phyloP scores from a whole-genome alignment of 35 echinoderm and acorn worm species.

The Holothuria glaberrima region DNA sequence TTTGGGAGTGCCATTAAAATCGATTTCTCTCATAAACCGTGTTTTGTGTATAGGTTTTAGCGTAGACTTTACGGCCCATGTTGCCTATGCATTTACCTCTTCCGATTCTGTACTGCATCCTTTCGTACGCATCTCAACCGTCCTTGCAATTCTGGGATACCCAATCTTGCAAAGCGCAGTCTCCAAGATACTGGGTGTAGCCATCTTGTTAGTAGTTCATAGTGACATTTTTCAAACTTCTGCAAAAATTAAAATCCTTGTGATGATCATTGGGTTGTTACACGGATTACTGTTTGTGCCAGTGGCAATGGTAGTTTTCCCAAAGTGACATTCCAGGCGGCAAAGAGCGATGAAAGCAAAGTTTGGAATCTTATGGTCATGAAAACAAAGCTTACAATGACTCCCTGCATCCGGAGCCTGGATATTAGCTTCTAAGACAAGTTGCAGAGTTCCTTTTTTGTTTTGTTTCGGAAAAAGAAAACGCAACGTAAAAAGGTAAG shows the following conservation, averaged over 20 bases:
- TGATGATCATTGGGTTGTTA: constrained; percentile 72
- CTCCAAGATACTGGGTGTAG: constrained; percentile 63
- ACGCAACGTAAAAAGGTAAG: too few relatives aligned
- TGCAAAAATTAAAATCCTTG: constrained; percentile 78
- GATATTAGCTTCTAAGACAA: too few relatives aligned
- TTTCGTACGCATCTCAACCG: not conserved
- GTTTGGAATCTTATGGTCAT: too few relatives aligned
- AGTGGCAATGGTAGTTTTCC: not conserved
- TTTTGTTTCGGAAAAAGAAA: too few relatives aligned
- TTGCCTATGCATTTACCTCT: constrained; percentile 63
- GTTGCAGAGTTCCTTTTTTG: too few relatives aligned
- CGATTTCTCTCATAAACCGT: constrained; percentile 76
- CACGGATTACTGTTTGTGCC: constrained; percentile 79
- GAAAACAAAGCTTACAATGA: too few relatives aligned
- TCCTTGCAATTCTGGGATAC: constrained; percentile 63
- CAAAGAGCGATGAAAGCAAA: too few relatives aligned
- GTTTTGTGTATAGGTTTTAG: constrained; percentile 83
- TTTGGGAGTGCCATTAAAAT: constrained; percentile 60
- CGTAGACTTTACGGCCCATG: constrained; percentile 81
- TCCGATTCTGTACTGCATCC: not conserved
- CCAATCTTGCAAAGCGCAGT: constrained; percentile 72
- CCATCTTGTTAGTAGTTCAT: constrained; percentile 22
- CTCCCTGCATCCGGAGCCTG: too few relatives aligned
- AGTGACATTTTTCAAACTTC: constrained; percentile 78
- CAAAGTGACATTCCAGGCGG: too few relatives aligned